Evolutionary conservation across 2,888 invertebrate species (phyloP).

Genomic region (Synergus umbraculus): DNA sequence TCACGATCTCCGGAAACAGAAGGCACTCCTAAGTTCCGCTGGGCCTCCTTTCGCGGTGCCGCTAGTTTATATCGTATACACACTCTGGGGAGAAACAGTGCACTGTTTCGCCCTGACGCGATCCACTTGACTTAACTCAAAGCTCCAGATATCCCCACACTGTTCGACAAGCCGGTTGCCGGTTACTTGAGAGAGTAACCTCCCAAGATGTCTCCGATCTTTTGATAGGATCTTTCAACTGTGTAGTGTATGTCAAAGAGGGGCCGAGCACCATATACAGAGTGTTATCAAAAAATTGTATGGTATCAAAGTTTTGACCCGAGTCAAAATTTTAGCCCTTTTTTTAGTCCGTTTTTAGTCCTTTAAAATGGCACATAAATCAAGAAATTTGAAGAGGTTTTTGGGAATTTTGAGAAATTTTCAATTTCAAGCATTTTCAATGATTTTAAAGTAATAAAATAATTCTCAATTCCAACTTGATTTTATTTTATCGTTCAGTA

Average conservation of each 20-base stretch:
- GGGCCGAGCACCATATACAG: background rate
- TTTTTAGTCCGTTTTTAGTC: no score
- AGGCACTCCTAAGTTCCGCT: slow-evolving; percentile 32
- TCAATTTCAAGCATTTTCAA: no score
- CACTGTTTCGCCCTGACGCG: slow-evolving; percentile 67
- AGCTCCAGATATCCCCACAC: slow-evolving; percentile 72
- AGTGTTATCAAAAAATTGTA: background rate
- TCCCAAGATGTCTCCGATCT: slow-evolving; percentile 45
- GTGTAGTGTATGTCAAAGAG: slow-evolving; percentile 17
- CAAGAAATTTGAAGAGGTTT: no score
- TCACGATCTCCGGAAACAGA: slow-evolving; percentile 38
- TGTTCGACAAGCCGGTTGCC: slow-evolving; percentile 38
- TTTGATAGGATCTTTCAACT: slow-evolving; percentile 4
- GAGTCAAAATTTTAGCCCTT: no score
- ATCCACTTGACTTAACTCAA: slow-evolving; percentile 71
- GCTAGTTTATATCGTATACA: slow-evolving; percentile 54
- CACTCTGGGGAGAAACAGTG: slow-evolving; percentile 66
- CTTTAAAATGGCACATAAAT: no score
- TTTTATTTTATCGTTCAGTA: background rate
- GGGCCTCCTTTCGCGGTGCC: slow-evolving; percentile 29
- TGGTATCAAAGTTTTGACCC: no score
- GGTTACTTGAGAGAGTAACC: slow-evolving; percentile 45
- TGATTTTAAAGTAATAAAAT: no score
- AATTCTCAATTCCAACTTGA: background rate
- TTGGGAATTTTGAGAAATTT: no score